Conservation (phyloP, 2,797 vertebrate genomes). For the Myioborus melanocephalus region DNA sequence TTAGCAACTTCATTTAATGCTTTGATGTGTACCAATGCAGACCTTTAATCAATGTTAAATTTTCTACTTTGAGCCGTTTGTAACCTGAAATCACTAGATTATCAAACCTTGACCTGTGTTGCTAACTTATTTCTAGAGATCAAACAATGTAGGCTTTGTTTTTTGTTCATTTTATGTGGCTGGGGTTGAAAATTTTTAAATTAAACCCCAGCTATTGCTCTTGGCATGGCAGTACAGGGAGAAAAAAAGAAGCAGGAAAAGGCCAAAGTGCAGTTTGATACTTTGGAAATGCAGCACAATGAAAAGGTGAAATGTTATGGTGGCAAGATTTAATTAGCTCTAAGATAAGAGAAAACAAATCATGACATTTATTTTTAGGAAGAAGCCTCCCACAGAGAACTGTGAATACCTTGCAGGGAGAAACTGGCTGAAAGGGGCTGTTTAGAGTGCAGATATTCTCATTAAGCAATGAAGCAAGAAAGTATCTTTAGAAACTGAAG, state of each 20-base stretch:
- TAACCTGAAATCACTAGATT: neutral
- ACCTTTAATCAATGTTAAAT: neutral
- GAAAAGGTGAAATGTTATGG: neutral
- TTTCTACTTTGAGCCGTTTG: neutral
- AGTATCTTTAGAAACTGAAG: neutral
- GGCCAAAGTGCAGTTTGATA: neutral
- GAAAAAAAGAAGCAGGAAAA: neutral
- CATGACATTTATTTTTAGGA: constrained; percentile 53
- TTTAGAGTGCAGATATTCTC: neutral
- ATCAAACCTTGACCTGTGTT: neutral
- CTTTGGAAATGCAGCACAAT: neutral
- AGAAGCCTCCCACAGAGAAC: constrained; percentile 7
- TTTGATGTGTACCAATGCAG: neutral
- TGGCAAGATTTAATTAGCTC: constrained; percentile 45
- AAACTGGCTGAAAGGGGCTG: neutral
- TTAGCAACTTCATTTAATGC: neutral
- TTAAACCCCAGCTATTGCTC: neutral
- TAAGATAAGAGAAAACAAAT: constrained; percentile 43
- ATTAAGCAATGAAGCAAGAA: neutral
- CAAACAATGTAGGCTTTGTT: neutral
- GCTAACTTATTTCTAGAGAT: neutral
- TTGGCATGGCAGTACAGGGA: neutral
- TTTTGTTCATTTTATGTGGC: neutral
- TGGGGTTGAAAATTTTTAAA: neutral
- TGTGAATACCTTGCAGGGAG: constrained; percentile 12